Evolutionary conservation across 2,113 vertebrate genomes (phyloP).

Genomic region (Elachura formosa): DNA sequence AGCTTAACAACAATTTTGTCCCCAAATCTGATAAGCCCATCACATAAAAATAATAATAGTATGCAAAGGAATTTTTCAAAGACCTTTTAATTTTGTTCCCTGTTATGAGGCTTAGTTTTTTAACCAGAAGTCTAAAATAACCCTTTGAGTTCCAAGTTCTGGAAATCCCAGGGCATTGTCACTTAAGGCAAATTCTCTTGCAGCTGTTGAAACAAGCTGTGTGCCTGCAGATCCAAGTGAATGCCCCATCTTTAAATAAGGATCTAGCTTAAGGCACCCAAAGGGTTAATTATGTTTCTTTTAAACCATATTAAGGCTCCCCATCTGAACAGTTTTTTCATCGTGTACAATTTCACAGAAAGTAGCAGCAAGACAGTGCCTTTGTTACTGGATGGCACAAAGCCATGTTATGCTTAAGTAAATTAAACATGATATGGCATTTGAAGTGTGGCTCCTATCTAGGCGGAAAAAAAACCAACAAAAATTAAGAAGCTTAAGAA

Average conservation of each 20-base stretch:
- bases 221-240: slow-evolving; percentile 3
- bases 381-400: not conserved
- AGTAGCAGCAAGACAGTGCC: slow-evolving; percentile 20
- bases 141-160: slow-evolving; percentile 30
- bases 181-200: slow-evolving; percentile 51
- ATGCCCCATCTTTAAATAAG: not conserved
- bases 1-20: not conserved
- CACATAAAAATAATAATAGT: not conserved
- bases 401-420: not conserved
- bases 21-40: not conserved
- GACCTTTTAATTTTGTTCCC: not conserved
- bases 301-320: slow-evolving; percentile 56
- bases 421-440: not conserved
- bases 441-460: not conserved
- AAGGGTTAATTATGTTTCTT: slow-evolving; percentile 24
- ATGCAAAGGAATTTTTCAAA: not conserved
- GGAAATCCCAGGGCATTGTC: slow-evolving; percentile 17
- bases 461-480: not conserved
- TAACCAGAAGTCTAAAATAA: not conserved
- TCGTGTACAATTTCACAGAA: not conserved
- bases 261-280: slow-evolving; percentile 59
- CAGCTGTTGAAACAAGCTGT: not conserved
- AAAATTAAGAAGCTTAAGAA: not conserved
- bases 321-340: not conserved
- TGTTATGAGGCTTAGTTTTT: not conserved